Evolutionary conservation across 2,888 invertebrate species (phyloP).

Genomic region (Eristalinus aeneus): DNA sequence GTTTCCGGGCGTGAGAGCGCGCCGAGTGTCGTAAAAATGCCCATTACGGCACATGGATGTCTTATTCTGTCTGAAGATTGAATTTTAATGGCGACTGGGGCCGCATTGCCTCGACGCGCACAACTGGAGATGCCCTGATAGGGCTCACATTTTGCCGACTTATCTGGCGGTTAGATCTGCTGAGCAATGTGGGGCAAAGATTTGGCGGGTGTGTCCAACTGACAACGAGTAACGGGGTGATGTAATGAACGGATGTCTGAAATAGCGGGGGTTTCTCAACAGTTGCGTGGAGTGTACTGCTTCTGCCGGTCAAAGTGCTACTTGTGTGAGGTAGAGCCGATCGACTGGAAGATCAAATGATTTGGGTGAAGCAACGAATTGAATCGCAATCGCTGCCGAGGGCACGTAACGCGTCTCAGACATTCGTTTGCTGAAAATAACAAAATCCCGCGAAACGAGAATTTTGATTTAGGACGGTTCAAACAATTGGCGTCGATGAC

Average conservation of each 20-base stretch:
- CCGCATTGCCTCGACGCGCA: background rate
- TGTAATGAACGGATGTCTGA: background rate
- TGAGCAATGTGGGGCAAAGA: background rate
- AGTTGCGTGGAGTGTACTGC: background rate
- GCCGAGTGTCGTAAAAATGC: constrained; percentile 1
- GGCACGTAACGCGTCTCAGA: background rate
- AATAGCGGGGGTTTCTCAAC: background rate
- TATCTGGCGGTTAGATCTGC: background rate
- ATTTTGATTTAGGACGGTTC: background rate
- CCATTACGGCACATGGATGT: background rate
- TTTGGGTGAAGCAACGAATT: background rate
- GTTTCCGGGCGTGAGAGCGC: background rate
- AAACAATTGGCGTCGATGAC: background rate
- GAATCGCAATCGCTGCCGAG: background rate
- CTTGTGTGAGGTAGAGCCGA: background rate
- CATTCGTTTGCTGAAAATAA: background rate
- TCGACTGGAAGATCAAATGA: background rate
- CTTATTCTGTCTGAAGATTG: background rate
- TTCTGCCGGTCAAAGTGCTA: background rate
- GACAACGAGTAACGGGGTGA: background rate
- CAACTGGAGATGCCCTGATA: background rate
- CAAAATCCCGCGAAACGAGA: no score
- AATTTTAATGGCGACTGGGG: background rate
- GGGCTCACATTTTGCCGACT: background rate
- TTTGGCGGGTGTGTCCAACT: background rate